phyloP scores from a whole-genome alignment of 2,113 vertebrate species.

The Centrocercus urophasianus region DNA sequence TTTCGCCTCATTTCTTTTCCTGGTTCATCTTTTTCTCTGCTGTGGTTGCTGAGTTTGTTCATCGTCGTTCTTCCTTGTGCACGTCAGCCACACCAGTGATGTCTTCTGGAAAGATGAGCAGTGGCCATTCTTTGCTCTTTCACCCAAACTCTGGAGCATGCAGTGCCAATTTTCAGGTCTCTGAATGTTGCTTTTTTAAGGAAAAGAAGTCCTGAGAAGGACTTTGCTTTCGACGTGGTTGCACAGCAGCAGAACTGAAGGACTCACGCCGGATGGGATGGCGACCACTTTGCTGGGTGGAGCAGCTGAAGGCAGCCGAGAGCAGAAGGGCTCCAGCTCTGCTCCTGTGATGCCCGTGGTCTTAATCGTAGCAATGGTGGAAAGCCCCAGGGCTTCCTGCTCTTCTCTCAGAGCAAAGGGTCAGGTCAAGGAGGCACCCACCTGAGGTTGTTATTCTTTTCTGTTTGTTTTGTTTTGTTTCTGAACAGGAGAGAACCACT shows the following conservation, averaged over 20 bases:
- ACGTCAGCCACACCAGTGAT: rapidly evolving
- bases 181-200: not conserved
- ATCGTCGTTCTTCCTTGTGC: rapidly evolving
- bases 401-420: not conserved
- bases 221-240: not conserved
- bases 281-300: not conserved
- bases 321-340: not conserved
- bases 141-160: not conserved
- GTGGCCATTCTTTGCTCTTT: not conserved
- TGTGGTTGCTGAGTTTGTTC: not conserved
- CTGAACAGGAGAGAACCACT: constrained; percentile 49
- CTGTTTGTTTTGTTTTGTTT: constrained; percentile 35
- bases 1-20: not conserved
- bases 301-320: not conserved
- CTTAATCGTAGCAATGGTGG: not conserved
- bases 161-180: not conserved
- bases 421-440: not conserved
- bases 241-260: not conserved
- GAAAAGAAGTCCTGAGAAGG: not conserved
- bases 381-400: not conserved
- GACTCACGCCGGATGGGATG: not conserved
- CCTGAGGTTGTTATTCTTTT: constrained; percentile 4
- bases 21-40: not conserved
- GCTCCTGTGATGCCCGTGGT: rapidly evolving
- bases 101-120: not conserved